Evolutionary conservation across 2,797 vertebrate species (phyloP), one percentile per base, ranked within the genome.

Genomic region (Enteromius paludinosus): DNA sequence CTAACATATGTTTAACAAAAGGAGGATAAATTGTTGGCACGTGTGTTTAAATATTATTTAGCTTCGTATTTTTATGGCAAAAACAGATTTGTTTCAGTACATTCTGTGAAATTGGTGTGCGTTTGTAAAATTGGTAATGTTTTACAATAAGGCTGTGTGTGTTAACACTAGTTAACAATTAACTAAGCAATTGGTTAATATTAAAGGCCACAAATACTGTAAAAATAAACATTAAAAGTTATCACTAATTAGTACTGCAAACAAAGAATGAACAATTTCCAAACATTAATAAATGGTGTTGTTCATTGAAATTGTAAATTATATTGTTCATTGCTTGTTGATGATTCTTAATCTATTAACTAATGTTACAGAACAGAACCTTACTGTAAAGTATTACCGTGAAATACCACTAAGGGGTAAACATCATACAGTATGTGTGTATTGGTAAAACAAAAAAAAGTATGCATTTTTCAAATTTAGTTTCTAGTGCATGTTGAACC

Each of bases 401-500:
- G 35, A 28, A 54, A 38, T 56, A 38, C 33, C 33, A 59, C 61
- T 76, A 45, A 76, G 23, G 38, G 54, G 15, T 18, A 45, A 76
- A 62, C 73, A 8, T 52, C 25, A 7, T 35, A 41, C 9, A 41
- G 9, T 41, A 14, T 76, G 2, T 30, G 59, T 47, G 52, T 23
- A 9, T 35, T 47, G 5, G 30, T n/a, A 41, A 47, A n/a, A n/a
- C n/a, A n/a, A 41, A 17, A 35, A 65, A 43, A 25, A 66, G 2
- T 14, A 43, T 52, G 66, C 72, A 91, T 86, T 78, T 82, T 82
- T 28, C 70, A 84, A 8, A 12, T 79, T 79, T 18, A 0, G 30
- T 23, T 35, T 43, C 25, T 41, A 30, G 78, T 43, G 77, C 10
- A 28, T 6, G 35, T 41, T 28, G 49, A 70, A 30, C 64, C 47